phyloP scores from a whole-genome alignment of 2,888 invertebrate genomes.

The Drosophila bunnanda region DNA sequence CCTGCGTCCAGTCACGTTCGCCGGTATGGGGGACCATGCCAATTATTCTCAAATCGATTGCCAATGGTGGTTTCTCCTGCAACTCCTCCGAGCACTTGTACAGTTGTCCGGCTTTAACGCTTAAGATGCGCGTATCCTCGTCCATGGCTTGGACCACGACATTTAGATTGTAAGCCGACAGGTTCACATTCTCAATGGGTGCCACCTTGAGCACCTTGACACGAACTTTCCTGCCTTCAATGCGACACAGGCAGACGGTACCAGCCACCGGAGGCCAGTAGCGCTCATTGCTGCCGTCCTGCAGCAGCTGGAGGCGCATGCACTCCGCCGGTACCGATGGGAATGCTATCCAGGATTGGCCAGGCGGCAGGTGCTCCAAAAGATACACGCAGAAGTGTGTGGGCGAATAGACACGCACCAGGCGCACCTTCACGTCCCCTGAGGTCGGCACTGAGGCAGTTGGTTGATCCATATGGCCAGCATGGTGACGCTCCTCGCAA shows the following conservation, averaged over 20 bases:
- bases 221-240: conserved; percentile 2
- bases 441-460: conserved; percentile 11
- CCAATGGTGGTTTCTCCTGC: conserved; percentile 22
- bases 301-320: conserved; percentile 33
- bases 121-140: conserved; percentile 56
- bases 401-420: conserved; percentile 54
- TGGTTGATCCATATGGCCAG: conserved; percentile 17
- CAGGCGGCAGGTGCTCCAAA: conserved; percentile 51
- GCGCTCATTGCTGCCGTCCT: conserved; percentile 9
- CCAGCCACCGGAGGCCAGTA: conserved; percentile 57
- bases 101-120: conserved; percentile 38
- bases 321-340: background rate
- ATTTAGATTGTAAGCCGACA: conserved; percentile 31
- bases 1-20: conserved; percentile 51
- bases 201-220: conserved; percentile 57
- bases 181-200: conserved; percentile 42
- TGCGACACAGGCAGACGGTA: conserved; percentile 44
- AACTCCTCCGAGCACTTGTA: conserved; percentile 51
- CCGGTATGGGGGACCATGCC: conserved; percentile 59
- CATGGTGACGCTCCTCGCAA: conserved; percentile 54
- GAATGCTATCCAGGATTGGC: conserved; percentile 30
- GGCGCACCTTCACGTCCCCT: conserved; percentile 56
- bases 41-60: conserved; percentile 55
- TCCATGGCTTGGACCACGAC: conserved; percentile 63
- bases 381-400: conserved; percentile 59